Evolutionary conservation across 2,888 invertebrate species (phyloP).

Genomic region (Tenthredo mesomela): DNA sequence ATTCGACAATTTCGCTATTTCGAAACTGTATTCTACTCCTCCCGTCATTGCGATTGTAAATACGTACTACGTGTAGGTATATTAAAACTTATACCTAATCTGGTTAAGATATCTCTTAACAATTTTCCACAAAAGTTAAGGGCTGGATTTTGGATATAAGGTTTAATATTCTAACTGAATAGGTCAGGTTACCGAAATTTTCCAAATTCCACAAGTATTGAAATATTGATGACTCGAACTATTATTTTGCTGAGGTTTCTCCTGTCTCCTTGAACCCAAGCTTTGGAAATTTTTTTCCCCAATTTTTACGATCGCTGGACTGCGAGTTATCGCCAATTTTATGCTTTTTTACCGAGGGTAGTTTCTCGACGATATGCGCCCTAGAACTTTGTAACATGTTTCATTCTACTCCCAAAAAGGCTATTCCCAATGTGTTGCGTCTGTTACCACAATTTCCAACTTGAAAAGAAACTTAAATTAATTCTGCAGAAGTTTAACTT

Average conservation of each 20-base stretch:
- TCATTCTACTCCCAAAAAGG: not conserved
- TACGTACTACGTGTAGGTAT: not conserved
- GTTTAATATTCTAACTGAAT: not conserved
- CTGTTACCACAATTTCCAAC: not conserved
- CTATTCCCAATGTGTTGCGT: not conserved
- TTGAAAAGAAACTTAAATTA: not conserved
- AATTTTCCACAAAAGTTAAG: no score
- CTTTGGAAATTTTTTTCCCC: not conserved
- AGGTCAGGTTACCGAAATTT: not conserved
- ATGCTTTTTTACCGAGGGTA: not conserved
- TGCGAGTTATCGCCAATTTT: not conserved
- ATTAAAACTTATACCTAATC: not conserved
- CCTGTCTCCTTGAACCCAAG: not conserved
- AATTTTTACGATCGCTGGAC: not conserved
- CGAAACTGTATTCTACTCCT: not conserved
- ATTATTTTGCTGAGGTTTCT: not conserved
- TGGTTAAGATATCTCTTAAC: not conserved
- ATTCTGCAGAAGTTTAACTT: not conserved
- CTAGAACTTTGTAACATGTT: not conserved
- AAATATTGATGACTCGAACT: not conserved
- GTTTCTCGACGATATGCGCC: not conserved
- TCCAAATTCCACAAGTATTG: not conserved
- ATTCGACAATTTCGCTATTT: constrained; percentile 32
- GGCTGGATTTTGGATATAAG: not conserved
- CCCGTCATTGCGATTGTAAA: not conserved